Evolutionary conservation across 2,113 vertebrate genomes (phyloP).

Genomic region (Fukomys damarensis): DNA sequence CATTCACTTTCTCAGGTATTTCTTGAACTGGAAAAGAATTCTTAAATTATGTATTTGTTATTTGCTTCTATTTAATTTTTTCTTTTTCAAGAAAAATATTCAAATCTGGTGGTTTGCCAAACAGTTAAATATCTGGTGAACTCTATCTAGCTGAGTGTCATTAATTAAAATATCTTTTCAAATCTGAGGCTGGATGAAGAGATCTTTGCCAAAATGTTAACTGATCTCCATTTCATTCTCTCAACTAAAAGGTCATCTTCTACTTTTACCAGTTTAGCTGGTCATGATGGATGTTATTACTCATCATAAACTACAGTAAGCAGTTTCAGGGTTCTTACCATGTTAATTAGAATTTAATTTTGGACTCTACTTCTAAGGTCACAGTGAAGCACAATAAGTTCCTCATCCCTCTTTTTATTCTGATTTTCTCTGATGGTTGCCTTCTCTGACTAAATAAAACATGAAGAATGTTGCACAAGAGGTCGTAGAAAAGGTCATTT

Average conservation of each 20-base stretch:
- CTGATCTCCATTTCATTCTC: background rate
- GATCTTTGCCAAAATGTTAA: background rate
- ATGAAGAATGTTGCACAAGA: background rate
- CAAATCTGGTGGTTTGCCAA: background rate
- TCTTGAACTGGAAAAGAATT: background rate
- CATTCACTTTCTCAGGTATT: background rate
- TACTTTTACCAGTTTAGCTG: background rate
- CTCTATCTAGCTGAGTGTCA: background rate
- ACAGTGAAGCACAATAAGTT: background rate
- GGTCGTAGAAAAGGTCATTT: background rate
- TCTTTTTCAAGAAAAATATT: background rate
- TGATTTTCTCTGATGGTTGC: background rate
- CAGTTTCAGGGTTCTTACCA: background rate
- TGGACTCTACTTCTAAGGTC: background rate
- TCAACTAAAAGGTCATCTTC: background rate
- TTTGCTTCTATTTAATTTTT: slow-evolving; percentile 10
- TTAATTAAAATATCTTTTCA: background rate
- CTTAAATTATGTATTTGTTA: background rate
- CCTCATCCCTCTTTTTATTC: background rate
- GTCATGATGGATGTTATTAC: no score
- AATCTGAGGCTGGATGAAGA: background rate
- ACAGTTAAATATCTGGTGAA: background rate
- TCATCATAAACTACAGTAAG: background rate
- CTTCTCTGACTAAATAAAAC: background rate
- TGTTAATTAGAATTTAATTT: background rate